Base-by-base conservation (phyloP, 2,888 invertebrate genomes). In the Agriotes lineatus region DNA sequence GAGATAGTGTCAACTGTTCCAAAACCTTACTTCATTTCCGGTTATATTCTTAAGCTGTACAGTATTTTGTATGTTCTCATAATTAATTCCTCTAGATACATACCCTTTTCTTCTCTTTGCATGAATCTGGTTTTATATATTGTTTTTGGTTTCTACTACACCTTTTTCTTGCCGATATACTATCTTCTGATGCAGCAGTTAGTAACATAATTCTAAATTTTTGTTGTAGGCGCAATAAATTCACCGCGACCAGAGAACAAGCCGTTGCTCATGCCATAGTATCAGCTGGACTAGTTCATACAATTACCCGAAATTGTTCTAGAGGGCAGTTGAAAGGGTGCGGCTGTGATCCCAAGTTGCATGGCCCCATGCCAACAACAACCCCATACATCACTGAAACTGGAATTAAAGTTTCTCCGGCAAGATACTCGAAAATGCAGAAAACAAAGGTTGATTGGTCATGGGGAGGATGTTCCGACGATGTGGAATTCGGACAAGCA, bases 391-490 rank as follows among this genome's bases (percentile, higher is more conserved):
- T 62, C 20, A 39, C 61, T 14, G 44, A 60, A 12, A 57, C 7
- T 14, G 14, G 60, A 14, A 12, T 44, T 30, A 9, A 44, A 16
- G 1, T 22, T 30, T n/a, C n/a, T n/a, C 19, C 58, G n/a, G 25
- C n/a, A 1, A 0, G 10, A 3, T 18, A 12, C 7, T 12, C 7
- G 9, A 5, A 30, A 14, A 1, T 3, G 45, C 30, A 44, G 30
- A 10, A 54, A 19, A n/a, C 20, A 7, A 50, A 25, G 3, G 59
- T 70, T 6, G 66, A 75, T 7, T 88, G 87, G 87, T 81, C 84
- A 62, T 88, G 87, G 88, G 86, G 86, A 0, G 88, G 88, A 14
- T 91, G 90, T 77, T 87, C 87, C 45, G 90, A 90, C 75, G 85
- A 90, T 78, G 83, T 88, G 0, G 81, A 84, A 35, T 87, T 85